A percentile compares a stretch with the other conserved stretches of the same genome.
Conservation (phyloP, 2,113 vertebrate genomes). For the Sula dactylatra region DNA sequence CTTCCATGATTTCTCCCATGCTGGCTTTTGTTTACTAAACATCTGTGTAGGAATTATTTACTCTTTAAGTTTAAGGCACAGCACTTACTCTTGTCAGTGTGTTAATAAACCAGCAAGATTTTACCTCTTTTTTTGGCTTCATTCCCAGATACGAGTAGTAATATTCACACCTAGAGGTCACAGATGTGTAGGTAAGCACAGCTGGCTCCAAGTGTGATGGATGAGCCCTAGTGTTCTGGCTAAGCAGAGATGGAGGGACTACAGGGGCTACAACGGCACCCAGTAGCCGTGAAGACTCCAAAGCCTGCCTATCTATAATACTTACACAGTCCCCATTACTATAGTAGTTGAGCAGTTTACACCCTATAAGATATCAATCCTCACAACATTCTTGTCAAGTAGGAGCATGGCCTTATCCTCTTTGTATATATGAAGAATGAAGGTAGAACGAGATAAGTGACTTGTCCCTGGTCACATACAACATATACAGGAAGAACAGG, state of each 20-base stretch:
- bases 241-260: background rate
- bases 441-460: background rate
- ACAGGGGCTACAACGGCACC: background rate
- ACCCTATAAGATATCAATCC: background rate
- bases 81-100: background rate
- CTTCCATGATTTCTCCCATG: background rate
- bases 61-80: background rate
- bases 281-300: background rate
- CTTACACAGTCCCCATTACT: background rate
- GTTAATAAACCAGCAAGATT: background rate
- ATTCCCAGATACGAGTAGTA: background rate
- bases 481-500: accelerated
- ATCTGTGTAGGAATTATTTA: background rate
- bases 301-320: background rate
- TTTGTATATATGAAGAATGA: background rate
- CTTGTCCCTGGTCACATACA: background rate
- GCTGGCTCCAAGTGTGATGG: background rate
- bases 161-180: background rate
- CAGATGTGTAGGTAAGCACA: background rate
- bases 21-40: background rate
- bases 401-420: background rate
- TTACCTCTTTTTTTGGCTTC: background rate
- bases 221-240: background rate
- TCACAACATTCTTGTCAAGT: background rate
- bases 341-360: background rate